phyloP scores from a whole-genome alignment of 30 jellyfish, hydroid and myxozoan species.

The Cassiopea xamachana region DNA sequence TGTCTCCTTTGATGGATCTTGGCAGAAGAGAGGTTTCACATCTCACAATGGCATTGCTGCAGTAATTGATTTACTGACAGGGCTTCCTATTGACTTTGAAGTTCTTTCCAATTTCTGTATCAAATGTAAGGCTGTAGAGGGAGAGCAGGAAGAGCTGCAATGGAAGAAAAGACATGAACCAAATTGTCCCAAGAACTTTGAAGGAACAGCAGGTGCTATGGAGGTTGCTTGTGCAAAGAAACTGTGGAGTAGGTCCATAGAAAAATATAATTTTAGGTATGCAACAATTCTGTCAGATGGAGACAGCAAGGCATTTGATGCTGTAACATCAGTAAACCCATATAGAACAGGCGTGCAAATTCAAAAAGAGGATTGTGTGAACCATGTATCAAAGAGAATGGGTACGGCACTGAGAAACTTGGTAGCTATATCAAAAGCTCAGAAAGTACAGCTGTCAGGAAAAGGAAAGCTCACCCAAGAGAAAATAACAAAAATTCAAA shows the following conservation, averaged over 20 bases:
- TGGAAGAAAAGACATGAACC: too few species aligned
- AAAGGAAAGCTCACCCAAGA: conserved; percentile 60
- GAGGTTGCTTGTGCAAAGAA: conserved; percentile 3
- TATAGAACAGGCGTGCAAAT: background rate
- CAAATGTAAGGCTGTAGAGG: too few species aligned
- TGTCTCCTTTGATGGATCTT: too few species aligned
- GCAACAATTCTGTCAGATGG: conserved; percentile 48
- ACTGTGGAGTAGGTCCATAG: conserved; percentile 37
- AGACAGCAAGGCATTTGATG: conserved; percentile 45
- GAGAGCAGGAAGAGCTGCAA: too few species aligned
- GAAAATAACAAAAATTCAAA: conserved; percentile 32
- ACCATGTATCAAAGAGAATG: conserved; percentile 1
- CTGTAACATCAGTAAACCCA: background rate
- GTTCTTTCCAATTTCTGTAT: too few species aligned
- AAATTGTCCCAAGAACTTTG: too few species aligned
- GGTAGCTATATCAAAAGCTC: conserved; percentile 4
- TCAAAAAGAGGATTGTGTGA: conserved; percentile 10
- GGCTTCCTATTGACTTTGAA: too few species aligned
- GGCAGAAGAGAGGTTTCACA: too few species aligned
- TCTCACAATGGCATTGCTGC: too few species aligned
- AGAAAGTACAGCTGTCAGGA: conserved; percentile 31
- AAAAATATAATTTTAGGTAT: background rate
- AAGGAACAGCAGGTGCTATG: conserved; percentile 20
- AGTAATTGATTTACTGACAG: too few species aligned
- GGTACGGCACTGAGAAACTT: conserved; percentile 14